Evolutionary conservation across 2,888 invertebrate species (phyloP).

Genomic region (Xestia ashworthii): DNA sequence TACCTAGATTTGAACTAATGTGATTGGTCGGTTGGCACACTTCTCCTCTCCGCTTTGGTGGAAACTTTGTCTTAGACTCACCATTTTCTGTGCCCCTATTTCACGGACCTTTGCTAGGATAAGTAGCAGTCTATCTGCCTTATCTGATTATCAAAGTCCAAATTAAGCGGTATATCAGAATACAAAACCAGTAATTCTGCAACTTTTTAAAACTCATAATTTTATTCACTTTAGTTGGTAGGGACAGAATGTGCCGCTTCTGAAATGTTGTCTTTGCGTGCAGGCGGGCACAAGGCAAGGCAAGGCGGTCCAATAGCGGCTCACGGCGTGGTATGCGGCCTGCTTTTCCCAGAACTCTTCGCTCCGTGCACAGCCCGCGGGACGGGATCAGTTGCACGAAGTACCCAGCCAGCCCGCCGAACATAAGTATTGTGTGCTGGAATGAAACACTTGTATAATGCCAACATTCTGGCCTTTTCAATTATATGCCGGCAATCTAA

Average conservation of each 20-base stretch:
- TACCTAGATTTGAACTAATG: no score
- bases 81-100: neutral
- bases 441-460: slow-evolving; percentile 47
- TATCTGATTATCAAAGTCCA: neutral
- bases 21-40: no score
- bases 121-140: neutral
- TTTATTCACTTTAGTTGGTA: slow-evolving; percentile 14
- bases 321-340: slow-evolving; percentile 86
- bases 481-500: neutral
- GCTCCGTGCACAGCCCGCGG: slow-evolving; percentile 69
- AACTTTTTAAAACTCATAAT: slow-evolving; percentile 17
- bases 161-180: neutral
- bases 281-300: slow-evolving; percentile 72
- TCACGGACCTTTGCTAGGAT: neutral
- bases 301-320: slow-evolving; percentile 80
- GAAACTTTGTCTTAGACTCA: neutral
- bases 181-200: neutral
- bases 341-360: slow-evolving; percentile 88
- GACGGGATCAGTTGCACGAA: slow-evolving; percentile 74
- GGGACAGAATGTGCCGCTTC: slow-evolving; percentile 55
- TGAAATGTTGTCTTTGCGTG: slow-evolving; percentile 76
- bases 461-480: neutral
- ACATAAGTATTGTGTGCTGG: slow-evolving; percentile 56
- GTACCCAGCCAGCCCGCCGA: slow-evolving; percentile 58
- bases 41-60: no score